A percentile compares a stretch with the other conserved stretches of the same genome.
phyloP scores from a whole-genome alignment of 2,113 vertebrate genomes.

The Muntiacus reevesi region DNA sequence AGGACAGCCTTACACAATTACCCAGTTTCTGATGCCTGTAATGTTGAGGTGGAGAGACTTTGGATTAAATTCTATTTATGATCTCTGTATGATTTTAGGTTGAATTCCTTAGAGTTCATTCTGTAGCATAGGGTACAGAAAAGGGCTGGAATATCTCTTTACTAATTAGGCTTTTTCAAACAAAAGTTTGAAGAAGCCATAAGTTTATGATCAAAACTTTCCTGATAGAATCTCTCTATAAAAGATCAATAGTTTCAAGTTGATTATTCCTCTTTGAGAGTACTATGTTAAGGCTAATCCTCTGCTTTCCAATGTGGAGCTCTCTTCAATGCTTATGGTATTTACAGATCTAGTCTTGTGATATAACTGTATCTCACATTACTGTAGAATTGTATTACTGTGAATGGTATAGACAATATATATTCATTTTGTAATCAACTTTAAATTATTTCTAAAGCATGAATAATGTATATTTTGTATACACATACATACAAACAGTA shows the following conservation, averaged over 20 bases:
- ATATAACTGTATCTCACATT: neutral
- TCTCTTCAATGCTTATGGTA: neutral
- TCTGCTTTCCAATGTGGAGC: neutral
- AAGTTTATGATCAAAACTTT: neutral
- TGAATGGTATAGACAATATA: neutral
- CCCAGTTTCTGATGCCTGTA: rapidly evolving
- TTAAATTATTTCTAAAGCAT: neutral
- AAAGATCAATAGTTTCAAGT: neutral
- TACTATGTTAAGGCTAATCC: neutral
- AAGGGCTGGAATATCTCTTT: neutral
- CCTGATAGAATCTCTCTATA: neutral
- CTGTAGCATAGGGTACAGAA: neutral
- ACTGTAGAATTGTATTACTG: neutral
- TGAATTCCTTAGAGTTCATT: neutral
- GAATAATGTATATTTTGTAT: neutral
- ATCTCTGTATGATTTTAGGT: neutral
- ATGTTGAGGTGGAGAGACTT: neutral
- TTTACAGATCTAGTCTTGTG: neutral
- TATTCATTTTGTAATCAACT: neutral
- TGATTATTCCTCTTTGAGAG: neutral
- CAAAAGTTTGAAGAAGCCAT: neutral
- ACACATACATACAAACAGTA: neutral
- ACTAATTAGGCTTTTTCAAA: neutral
- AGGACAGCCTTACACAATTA: neutral
- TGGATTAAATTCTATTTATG: neutral